Conservation (phyloP, 2,797 vertebrate species). For the Hypotaenidia philippensis region DNA sequence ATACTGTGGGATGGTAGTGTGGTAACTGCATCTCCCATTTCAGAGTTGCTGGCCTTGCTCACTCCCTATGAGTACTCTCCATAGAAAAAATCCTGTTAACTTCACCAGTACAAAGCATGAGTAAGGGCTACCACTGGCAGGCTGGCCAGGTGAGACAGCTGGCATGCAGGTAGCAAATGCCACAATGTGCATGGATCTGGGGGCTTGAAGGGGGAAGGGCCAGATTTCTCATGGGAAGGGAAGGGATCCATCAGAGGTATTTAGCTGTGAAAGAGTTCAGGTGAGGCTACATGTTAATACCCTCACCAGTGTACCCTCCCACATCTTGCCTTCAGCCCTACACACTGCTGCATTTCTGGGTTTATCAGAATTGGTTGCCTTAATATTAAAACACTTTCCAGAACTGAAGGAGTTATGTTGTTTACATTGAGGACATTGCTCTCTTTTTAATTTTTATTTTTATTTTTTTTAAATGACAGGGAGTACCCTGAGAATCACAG, state of each 20-base stretch:
- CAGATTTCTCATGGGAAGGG: not conserved
- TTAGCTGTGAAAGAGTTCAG: not conserved
- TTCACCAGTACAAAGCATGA: not conserved
- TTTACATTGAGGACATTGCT: accelerated
- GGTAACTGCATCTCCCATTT: not conserved
- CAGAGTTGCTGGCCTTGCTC: not conserved
- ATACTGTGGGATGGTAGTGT: accelerated
- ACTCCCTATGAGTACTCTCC: not conserved
- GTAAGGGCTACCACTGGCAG: not conserved
- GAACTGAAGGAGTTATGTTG: not conserved
- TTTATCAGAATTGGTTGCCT: not conserved
- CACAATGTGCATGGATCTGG: not conserved
- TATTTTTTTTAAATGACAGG: not conserved
- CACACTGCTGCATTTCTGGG: not conserved
- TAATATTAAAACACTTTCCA: not conserved
- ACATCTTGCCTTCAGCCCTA: not conserved
- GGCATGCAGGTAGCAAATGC: not conserved
- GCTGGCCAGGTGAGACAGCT: not conserved
- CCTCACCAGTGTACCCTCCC: not conserved
- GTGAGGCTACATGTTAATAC: not conserved
- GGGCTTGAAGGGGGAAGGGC: not conserved
- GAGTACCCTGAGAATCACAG: not conserved
- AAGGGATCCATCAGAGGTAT: not conserved
- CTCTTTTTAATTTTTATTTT: not conserved
- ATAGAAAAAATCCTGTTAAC: not conserved